These are phyloP conservation scores for Tenthredo scrophulariae DNA, from an alignment of 2,888 invertebrate species.

Conservation along the genomic window DNA sequence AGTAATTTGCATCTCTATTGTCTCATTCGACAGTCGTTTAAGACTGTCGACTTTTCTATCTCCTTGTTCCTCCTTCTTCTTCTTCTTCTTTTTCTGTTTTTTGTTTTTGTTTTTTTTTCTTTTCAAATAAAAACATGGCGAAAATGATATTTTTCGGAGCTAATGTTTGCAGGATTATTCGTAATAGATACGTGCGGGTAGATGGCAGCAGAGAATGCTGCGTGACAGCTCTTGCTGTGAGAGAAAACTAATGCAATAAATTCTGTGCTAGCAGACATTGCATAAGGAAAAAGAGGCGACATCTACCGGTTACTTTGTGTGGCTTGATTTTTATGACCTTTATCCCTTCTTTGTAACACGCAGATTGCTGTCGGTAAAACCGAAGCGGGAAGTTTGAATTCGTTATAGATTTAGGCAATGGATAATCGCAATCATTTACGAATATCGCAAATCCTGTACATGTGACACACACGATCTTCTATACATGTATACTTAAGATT, in stretches of 20 bases:
- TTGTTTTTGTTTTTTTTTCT: neutral
- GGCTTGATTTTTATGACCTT: neutral
- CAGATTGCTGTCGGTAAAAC: neutral
- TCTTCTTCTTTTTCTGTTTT: too few species aligned
- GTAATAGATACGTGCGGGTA: neutral
- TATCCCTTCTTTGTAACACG: neutral
- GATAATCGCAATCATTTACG: neutral
- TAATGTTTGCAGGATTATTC: slow-evolving; percentile 40
- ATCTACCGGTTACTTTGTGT: slow-evolving; percentile 14
- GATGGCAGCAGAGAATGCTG: slow-evolving; percentile 40
- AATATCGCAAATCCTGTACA: slow-evolving; percentile 32
- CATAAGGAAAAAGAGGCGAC: slow-evolving; percentile 10
- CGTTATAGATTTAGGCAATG: neutral
- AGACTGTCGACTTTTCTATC: neutral
- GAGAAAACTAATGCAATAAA: slow-evolving; percentile 1
- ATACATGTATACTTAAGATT: neutral
- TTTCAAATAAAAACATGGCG: neutral
- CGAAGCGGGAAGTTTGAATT: neutral
- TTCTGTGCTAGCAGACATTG: neutral
- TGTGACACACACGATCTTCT: neutral
- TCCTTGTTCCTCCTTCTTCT: neutral
- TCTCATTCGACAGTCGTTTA: slow-evolving; percentile 6
- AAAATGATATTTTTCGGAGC: neutral
- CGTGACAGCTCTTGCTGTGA: slow-evolving; percentile 21
- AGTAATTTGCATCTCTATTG: slow-evolving; percentile 7